Evolutionary conservation across 2,113 vertebrate genomes (phyloP).

Genomic region (Brienomyrus brachyistius): DNA sequence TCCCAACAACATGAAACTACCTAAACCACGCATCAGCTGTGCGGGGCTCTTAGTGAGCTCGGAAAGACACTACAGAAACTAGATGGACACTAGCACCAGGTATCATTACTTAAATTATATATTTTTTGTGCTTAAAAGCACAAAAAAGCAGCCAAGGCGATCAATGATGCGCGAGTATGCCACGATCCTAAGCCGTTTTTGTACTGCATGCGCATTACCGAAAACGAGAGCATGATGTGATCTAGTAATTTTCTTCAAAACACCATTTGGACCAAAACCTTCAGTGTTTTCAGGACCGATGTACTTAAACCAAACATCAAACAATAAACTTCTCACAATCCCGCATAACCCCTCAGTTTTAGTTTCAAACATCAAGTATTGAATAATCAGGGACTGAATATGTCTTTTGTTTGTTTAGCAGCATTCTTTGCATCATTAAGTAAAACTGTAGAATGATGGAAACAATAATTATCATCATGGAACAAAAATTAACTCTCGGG

Average conservation of each 20-base stretch:
- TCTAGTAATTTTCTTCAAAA: neutral
- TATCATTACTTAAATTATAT: neutral
- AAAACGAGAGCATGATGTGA: neutral
- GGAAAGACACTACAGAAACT: slow-evolving; percentile 28
- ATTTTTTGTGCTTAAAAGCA: neutral
- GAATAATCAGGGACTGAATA: neutral
- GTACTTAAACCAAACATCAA: neutral
- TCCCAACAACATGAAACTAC: slow-evolving; percentile 93
- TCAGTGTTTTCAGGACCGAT: neutral
- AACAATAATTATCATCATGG: neutral
- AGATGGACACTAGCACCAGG: no score
- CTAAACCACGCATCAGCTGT: slow-evolving; percentile 83
- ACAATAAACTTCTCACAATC: neutral
- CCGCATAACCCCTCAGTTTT: neutral
- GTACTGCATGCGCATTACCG: neutral
- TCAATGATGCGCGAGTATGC: neutral
- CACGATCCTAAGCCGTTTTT: neutral
- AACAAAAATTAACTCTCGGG: neutral
- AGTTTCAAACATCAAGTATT: neutral
- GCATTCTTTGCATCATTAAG: neutral
- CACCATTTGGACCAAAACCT: neutral
- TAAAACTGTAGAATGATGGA: neutral
- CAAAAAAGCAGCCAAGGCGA: neutral
- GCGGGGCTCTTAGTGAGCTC: slow-evolving; percentile 23
- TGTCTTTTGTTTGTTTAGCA: neutral